Percentiles rank a stretch among this genome's conserved stretches.
Conservation (phyloP, 2,113 vertebrate genomes). For the Forbesichthys agassizii region DNA sequence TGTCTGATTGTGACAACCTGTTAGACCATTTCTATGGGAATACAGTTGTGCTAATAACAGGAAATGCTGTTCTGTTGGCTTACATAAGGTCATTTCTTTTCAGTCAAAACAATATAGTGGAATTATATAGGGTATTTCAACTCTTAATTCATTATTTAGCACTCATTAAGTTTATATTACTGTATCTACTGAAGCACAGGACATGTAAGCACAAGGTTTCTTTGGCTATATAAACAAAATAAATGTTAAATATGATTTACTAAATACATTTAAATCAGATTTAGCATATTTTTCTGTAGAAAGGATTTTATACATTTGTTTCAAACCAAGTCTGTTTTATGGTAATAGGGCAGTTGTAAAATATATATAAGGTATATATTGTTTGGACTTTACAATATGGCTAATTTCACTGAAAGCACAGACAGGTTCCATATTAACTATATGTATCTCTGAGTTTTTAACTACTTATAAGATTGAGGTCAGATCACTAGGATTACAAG, state of each 20-base stretch:
- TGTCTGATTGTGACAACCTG: conserved; percentile 78
- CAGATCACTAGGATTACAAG: too few relatives aligned
- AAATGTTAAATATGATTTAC: background rate
- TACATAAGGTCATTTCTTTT: conserved; percentile 74
- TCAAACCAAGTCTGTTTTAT: too few relatives aligned
- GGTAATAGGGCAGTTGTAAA: too few relatives aligned
- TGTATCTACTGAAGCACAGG: conserved; percentile 23
- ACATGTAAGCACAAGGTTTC: too few relatives aligned
- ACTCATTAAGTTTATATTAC: background rate
- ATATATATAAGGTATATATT: too few relatives aligned
- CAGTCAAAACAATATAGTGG: conserved; percentile 70
- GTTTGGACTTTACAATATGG: too few relatives aligned
- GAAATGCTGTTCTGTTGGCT: conserved; percentile 78
- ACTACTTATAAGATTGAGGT: too few relatives aligned
- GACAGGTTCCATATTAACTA: too few relatives aligned
- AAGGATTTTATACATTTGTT: too few relatives aligned
- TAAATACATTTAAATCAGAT: background rate
- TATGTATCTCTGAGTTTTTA: too few relatives aligned
- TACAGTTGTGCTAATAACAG: conserved; percentile 78
- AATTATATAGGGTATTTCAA: conserved; percentile 50
- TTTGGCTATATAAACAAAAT: background rate
- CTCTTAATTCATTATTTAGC: conserved; percentile 44
- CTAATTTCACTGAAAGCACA: too few relatives aligned
- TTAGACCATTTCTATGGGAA: conserved; percentile 76
- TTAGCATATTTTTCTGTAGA: background rate